These are phyloP conservation scores for Orchesella flavescens DNA, from an alignment of 2,888 invertebrate species.

Conservation along the genomic window DNA sequence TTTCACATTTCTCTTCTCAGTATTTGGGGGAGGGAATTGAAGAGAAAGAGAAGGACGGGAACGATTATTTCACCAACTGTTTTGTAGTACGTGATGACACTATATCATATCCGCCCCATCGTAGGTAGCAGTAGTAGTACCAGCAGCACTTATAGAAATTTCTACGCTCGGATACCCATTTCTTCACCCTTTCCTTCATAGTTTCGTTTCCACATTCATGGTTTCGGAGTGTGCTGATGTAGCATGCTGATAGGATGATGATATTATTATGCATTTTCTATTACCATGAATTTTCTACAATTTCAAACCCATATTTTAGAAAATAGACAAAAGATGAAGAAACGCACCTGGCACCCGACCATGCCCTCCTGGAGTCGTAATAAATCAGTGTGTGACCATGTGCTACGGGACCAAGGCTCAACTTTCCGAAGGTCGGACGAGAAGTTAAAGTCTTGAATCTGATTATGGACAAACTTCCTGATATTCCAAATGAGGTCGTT, in stretches of 20 bases:
- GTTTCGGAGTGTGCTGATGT: not conserved
- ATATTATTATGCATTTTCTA: conserved; percentile 45
- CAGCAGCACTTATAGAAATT: too few relatives aligned
- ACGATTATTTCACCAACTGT: conserved; percentile 51
- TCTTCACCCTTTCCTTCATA: conserved; percentile 12
- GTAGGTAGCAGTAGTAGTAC: too few relatives aligned
- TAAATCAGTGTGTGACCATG: conserved; percentile 95
- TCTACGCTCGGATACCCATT: not conserved
- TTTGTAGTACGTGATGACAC: conserved; percentile 58
- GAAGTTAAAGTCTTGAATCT: conserved; percentile 87
- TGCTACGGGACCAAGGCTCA: conserved; percentile 88
- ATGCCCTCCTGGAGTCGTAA: conserved; percentile 86
- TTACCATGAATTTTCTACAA: conserved; percentile 32
- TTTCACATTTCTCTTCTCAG: conserved; percentile 22
- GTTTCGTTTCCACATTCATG: conserved; percentile 7
- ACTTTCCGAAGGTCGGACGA: conserved; percentile 81
- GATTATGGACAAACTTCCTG: conserved; percentile 90
- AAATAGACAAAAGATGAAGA: conserved; percentile 63
- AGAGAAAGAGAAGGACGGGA: conserved; percentile 19
- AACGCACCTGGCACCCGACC: conserved; percentile 87
- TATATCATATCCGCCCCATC: conserved; percentile 47
- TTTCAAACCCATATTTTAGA: conserved; percentile 51
- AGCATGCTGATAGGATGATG: conserved; percentile 7
- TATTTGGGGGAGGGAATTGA: not conserved
- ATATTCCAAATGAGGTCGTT: conserved; percentile 94